Evolutionary conservation across 2,888 invertebrate genomes (phyloP).

Genomic region (Apotomis turbidana): DNA sequence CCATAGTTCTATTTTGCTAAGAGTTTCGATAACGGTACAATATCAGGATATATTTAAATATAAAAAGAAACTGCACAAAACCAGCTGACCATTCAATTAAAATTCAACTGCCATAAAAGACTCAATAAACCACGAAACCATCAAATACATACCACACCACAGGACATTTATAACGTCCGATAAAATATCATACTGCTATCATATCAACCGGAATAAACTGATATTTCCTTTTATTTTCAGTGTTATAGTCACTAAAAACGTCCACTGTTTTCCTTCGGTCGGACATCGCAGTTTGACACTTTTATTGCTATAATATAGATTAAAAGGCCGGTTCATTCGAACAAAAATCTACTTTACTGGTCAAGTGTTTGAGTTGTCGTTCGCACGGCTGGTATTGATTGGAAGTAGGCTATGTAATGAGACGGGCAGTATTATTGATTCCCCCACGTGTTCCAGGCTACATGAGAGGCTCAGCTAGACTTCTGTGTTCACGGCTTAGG

Average conservation of each 20-base stretch:
- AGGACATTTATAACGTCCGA: constrained; percentile 15
- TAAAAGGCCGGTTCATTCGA: constrained; percentile 25
- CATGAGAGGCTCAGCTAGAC: constrained; percentile 17
- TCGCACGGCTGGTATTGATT: constrained; percentile 60
- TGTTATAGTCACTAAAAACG: constrained; percentile 69
- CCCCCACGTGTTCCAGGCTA: constrained; percentile 60
- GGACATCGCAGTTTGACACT: constrained; percentile 66
- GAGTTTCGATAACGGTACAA: too few species aligned
- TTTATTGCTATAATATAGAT: constrained; percentile 40
- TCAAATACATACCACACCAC: not conserved
- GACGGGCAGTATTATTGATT: constrained; percentile 82
- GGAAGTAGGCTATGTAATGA: constrained; percentile 76
- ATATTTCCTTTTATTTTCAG: constrained; percentile 65
- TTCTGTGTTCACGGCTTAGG: constrained; percentile 7
- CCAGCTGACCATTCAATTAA: not conserved
- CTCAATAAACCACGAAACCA: not conserved
- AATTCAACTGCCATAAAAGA: not conserved
- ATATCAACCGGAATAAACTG: constrained; percentile 42
- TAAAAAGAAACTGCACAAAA: too few species aligned
- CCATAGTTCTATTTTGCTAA: too few species aligned
- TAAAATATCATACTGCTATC: constrained; percentile 41
- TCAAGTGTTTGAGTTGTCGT: constrained; percentile 47
- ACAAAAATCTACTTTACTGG: constrained; percentile 47
- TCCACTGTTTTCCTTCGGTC: constrained; percentile 66
- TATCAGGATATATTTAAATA: too few species aligned